Evolutionary conservation across 2,797 vertebrate species (phyloP).

Genomic region (Syndactyla subalaris): DNA sequence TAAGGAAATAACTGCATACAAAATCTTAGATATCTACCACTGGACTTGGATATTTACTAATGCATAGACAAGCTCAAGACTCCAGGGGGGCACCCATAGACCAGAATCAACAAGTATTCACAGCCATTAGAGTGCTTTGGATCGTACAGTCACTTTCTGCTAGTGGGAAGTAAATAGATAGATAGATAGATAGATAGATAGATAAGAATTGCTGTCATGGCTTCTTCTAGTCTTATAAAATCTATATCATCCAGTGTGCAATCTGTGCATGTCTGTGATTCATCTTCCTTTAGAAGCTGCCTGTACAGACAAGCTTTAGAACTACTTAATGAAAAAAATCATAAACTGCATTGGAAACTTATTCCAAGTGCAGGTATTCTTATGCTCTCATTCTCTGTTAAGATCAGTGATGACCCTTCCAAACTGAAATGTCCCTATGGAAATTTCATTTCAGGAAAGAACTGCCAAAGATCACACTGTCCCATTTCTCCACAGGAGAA

Average conservation of each 20-base stretch:
- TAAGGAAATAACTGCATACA: background rate
- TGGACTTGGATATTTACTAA: background rate
- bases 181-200: background rate
- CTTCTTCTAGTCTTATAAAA: background rate
- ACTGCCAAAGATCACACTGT: background rate
- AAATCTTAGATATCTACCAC: background rate
- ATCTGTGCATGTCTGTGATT: background rate
- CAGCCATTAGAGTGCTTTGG: background rate
- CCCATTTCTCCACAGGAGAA: background rate
- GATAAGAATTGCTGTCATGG: background rate
- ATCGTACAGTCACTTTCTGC: background rate
- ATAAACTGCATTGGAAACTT: background rate
- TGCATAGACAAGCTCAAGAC: rapidly evolving
- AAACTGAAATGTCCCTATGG: background rate
- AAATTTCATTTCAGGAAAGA: background rate
- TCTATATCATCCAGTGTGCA: background rate
- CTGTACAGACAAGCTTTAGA: background rate
- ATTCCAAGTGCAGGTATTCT: background rate
- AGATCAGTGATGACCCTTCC: background rate
- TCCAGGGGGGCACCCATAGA: background rate
- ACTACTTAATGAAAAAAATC: background rate
- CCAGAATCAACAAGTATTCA: background rate
- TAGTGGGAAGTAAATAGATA: background rate
- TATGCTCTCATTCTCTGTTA: background rate
- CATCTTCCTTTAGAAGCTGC: background rate